Conservation (phyloP, 2,888 invertebrate species). For the Zele albiditarsus region DNA sequence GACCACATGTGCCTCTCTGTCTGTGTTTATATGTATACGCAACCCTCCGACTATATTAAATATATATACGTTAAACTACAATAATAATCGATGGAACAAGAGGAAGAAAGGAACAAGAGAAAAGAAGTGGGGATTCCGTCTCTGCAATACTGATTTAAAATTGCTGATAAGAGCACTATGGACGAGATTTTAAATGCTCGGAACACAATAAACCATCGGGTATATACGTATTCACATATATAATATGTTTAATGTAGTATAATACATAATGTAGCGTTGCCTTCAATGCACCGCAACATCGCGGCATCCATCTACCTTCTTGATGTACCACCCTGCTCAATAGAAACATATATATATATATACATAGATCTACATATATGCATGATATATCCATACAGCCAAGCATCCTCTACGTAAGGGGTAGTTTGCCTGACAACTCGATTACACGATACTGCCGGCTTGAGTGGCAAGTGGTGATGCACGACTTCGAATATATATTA, state of each 20-base stretch:
- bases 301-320: slow-evolving; percentile 31
- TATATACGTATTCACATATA: not conserved
- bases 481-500: slow-evolving; percentile 22
- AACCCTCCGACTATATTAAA: slow-evolving; percentile 6
- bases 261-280: slow-evolving; percentile 19
- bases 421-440: slow-evolving; percentile 68
- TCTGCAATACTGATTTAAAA: slow-evolving; percentile 48
- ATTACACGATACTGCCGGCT: slow-evolving; percentile 63
- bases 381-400: not conserved
- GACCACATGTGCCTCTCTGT: not conserved
- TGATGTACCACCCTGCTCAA: not conserved
- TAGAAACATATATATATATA: not conserved
- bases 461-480: slow-evolving; percentile 65
- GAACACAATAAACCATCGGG: slow-evolving; percentile 58
- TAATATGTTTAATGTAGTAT: slow-evolving; percentile 18
- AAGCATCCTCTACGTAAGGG: slow-evolving; percentile 55
- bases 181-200: slow-evolving; percentile 63
- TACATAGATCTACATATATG: not conserved
- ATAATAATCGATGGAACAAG: not conserved
- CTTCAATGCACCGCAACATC: slow-evolving; percentile 6
- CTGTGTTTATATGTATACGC: not conserved
- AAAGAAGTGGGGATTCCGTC: not conserved
- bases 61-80: not conserved
- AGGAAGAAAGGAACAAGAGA: not conserved
- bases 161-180: slow-evolving; percentile 57